Conservation (phyloP, 2,113 vertebrate species). For the Alosa alosa region DNA sequence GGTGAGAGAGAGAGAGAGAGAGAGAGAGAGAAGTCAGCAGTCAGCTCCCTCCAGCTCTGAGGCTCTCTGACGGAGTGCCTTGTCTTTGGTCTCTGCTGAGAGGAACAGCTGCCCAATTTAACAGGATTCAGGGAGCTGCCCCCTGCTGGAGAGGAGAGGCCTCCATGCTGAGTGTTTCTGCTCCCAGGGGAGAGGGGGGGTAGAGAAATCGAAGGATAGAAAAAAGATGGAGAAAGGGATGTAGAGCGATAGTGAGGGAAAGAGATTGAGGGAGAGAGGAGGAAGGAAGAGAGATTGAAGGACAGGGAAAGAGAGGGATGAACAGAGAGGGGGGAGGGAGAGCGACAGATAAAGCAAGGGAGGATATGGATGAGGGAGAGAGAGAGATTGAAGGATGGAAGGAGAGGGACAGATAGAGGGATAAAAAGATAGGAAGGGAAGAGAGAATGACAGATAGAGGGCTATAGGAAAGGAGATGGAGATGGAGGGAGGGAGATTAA, state of each 20-base stretch:
- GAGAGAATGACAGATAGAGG: background rate
- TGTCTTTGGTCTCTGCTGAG: background rate
- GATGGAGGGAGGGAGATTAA: background rate
- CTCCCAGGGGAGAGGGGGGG: conserved; percentile 40
- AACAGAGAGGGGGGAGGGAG: conserved; percentile 18
- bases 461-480: conserved; percentile 25
- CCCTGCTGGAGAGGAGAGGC: background rate
- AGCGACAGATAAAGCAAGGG: conserved; percentile 2
- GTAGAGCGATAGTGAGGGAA: background rate
- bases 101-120: conserved; percentile 3
- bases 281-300: background rate
- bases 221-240: background rate
- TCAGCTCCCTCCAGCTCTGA: background rate
- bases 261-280: conserved; percentile 27
- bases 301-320: conserved; percentile 51
- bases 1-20: background rate
- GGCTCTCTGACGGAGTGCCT: background rate
- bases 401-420: background rate
- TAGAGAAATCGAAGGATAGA: background rate
- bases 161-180: conserved; percentile 17
- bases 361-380: conserved; percentile 35
- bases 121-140: background rate
- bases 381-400: conserved; percentile 27
- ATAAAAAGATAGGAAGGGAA: conserved; percentile 26
- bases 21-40: background rate